Base-by-base conservation (phyloP, 2,113 vertebrate species). In the Cathartes aura region DNA sequence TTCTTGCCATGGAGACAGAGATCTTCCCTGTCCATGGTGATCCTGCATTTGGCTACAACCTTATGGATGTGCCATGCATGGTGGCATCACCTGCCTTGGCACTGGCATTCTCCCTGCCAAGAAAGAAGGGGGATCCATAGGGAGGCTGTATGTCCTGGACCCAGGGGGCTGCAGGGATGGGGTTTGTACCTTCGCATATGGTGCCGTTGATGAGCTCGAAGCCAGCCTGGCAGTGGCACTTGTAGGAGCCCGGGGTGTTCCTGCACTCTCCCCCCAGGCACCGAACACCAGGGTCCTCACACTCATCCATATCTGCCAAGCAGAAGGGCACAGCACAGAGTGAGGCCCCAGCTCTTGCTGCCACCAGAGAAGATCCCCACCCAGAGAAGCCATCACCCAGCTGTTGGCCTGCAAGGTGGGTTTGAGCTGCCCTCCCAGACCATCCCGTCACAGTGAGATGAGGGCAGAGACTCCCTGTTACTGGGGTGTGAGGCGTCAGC, bases 211-310 rank as follows among this genome's bases (percentile, higher is more conserved):
- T 62, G 75, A 98, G 97, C 56, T 97, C 96, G 67, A 98, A 99
- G 50, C 99, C 99, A 22, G 62, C 55, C 42, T 79, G 90, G 91
- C 99, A 99, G 53, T 96, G 97, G 75, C 99, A 99, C 42, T 92
- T 71, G 15, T 98, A 99, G 76, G 99, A 99, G 43, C 99, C 99
- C 0, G 15, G 97, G 0, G 96, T 98, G 93, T 99, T 99, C 86
- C 94, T 98, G 91, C 99, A 99, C 59, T 97, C 89, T 36, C 99
- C 98, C 30, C 97, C 68, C 9, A 86, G 85, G 58, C 98, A 99
- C 94, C 97, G 98, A 63, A 94, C 43, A 45, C 94, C 92, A 58
- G 94, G 82, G n/a, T 95, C 96, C 73, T 95, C 96, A 91, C 99
- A 99, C 68, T 99, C 99, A 42, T 98, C 97, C 92, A 96, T 95